phyloP scores from a whole-genome alignment of 2,888 invertebrate genomes.

The Torymus texanus region DNA sequence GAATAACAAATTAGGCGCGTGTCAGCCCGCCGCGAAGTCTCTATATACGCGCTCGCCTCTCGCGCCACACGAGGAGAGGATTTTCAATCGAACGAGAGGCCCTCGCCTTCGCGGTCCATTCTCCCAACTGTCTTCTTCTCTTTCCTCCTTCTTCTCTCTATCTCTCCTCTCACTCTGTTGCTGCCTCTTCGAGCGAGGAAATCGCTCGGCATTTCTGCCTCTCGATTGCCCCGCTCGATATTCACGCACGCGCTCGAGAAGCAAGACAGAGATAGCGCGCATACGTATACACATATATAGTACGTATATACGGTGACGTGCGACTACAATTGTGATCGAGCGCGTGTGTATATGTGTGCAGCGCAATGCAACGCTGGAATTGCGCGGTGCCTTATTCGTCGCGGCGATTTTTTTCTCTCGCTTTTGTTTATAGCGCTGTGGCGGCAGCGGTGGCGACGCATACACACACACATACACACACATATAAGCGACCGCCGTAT shows the following conservation, averaged over 20 bases:
- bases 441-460: neutral
- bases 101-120: slow-evolving; percentile 18
- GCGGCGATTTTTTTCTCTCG: slow-evolving; percentile 58
- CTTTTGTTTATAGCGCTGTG: slow-evolving; percentile 58
- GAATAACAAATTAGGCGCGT: slow-evolving; percentile 23
- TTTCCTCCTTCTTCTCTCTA: slow-evolving; percentile 9
- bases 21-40: slow-evolving; percentile 33
- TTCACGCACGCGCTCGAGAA: slow-evolving; percentile 23
- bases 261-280: slow-evolving; percentile 17
- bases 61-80: neutral
- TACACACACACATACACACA: neutral
- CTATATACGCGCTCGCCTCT: neutral
- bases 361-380: slow-evolving; percentile 48
- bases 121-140: slow-evolving; percentile 24
- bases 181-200: slow-evolving; percentile 18
- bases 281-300: slow-evolving; percentile 22
- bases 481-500: slow-evolving; percentile 47
- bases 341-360: slow-evolving; percentile 17
- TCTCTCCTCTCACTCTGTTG: neutral
- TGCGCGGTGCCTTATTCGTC: slow-evolving; percentile 64
- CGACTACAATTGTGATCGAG: slow-evolving; percentile 52
- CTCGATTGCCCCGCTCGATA: slow-evolving; percentile 42
- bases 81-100: slow-evolving; percentile 31
- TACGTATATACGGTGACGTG: slow-evolving; percentile 34
- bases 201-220: slow-evolving; percentile 43